Conservation (phyloP, 2,888 invertebrate genomes). For the Helleia helle region DNA sequence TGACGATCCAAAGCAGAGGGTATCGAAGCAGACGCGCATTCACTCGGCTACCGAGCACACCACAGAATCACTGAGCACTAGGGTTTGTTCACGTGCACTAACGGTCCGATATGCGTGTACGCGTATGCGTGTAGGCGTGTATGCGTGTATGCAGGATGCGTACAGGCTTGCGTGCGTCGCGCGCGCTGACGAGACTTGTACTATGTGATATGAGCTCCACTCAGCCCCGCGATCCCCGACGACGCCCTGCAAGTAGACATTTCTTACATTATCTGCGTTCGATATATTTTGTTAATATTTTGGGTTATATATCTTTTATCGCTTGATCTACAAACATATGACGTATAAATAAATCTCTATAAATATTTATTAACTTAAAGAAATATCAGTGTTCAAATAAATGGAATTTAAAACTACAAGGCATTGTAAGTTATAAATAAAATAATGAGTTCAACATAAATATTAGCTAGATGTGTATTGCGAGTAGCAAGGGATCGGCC, state of each 20-base stretch:
- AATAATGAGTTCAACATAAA: too few relatives aligned
- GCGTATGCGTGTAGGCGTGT: background rate
- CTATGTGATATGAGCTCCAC: slow-evolving; percentile 38
- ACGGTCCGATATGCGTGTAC: background rate
- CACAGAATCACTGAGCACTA: slow-evolving; percentile 50
- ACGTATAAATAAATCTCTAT: too few relatives aligned
- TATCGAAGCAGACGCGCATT: slow-evolving; percentile 94
- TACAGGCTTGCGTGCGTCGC: slow-evolving; percentile 53
- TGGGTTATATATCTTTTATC: too few relatives aligned
- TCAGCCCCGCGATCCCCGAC: slow-evolving; percentile 59
- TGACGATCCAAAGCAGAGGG: slow-evolving; percentile 92
- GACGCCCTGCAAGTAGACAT: slow-evolving; percentile 47
- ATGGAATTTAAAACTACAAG: too few relatives aligned
- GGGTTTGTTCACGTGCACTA: slow-evolving; percentile 22
- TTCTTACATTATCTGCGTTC: slow-evolving; percentile 20
- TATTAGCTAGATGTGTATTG: too few relatives aligned
- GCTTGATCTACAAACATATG: too few relatives aligned
- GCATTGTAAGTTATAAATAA: too few relatives aligned
- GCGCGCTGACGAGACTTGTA: slow-evolving; percentile 53
- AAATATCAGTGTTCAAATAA: too few relatives aligned
- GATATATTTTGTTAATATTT: slow-evolving; percentile 14
- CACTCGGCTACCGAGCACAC: slow-evolving; percentile 77
- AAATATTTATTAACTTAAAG: too few relatives aligned
- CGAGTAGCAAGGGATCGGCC: too few relatives aligned
- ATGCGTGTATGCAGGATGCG: slow-evolving; percentile 22